Base-by-base conservation (phyloP, 2,797 vertebrate species). In the Tinamus major region DNA sequence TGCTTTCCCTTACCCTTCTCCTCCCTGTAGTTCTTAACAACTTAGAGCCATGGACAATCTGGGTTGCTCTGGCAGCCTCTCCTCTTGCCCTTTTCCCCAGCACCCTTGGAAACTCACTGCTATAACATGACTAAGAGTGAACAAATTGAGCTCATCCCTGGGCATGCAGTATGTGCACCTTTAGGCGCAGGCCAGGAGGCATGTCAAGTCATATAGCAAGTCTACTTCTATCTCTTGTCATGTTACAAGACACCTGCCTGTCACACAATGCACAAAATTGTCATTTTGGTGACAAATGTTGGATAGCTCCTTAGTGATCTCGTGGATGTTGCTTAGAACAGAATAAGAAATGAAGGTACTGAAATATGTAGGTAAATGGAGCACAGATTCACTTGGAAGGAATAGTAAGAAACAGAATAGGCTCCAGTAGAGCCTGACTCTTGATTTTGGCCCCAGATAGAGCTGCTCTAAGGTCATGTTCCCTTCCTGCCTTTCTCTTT, bases 231-330 rank as follows among this genome's bases (percentile, higher is more conserved):
- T 10, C 29, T 78, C 39, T 55, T 2, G 7, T 42, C 74, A 42
- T 1, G 0, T 41, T 11, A 15, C 41, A 75, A 74, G 58, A 26
- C 0, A 0, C 18, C 20, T 68, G 16, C 44, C 61, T 78, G n/a
- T 49, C 79, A 61, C 20, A 59, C 24, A 39, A 3, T 8, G 13
- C n/a, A 48, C 16, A 23, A 72, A 79, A 31, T 9, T 33, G 17
- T 29, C 53, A 64, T 53, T 70, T 44, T 58, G 19, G 16, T 77
- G 74, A 33, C 31, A 64, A 3, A 1, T 17, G 8, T n/a, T 71
- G 77, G 27, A 4, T 72, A 20, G 42, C 55, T 79, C 56, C 37
- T 87, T 55, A 58, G 37, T 75, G 21, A 58, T 53, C 24, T 24
- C 62, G 23, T 12, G 33, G 7, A 21, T 2, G 1, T 41, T 58